Base-by-base conservation (phyloP, 2,888 invertebrate genomes). In the Andrena trimmerana region DNA sequence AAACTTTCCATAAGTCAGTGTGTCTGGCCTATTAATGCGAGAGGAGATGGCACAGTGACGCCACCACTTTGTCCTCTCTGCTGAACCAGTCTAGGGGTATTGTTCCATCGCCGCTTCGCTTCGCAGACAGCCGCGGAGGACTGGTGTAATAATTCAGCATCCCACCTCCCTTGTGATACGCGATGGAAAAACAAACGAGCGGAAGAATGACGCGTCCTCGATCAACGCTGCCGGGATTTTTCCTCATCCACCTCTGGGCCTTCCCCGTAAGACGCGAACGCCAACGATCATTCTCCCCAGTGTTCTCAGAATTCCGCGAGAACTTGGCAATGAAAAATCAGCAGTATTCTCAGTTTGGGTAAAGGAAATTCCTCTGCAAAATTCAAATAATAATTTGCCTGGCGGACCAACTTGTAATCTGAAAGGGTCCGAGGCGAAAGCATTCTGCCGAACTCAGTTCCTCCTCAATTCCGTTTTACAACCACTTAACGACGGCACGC, bases 1-100 rank as follows among this genome's bases (percentile, higher is more conserved):
- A 73, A 87, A 85, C 79, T 87, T 80, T 74, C 67, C 67, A 29
- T 79, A 75, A 86, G 86, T 83, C 81, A 83, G 77, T 20, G 69
- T 63, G 70, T 54, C 74, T 83, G 75, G 74, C 81, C 78, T 79
- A 78, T 88, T 87, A 88, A 87, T 74, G 71, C 65, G 71, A 54
- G 52, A 36, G 54, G 62, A 81, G 66, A 31, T 36, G 54, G 67
- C 31, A 59, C 71, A 10, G 50, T 63, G 65, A 78, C 31, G 59
- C 27, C 59, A 62, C 57, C 66, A 74, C 71, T 78, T 74, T 76
- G 80, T 80, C 63, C 72, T 31, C 54, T 16, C 24, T 36, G 54
- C 29, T 31, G 48, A 57, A 60, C 57, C 48, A 27, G 42, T 52
- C 52, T 71, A 8, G 29, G 33, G 70, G 62, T 50, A 63, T 72